Base-by-base conservation (phyloP, 2,888 invertebrate genomes). In the Polyommatus iphigenia region DNA sequence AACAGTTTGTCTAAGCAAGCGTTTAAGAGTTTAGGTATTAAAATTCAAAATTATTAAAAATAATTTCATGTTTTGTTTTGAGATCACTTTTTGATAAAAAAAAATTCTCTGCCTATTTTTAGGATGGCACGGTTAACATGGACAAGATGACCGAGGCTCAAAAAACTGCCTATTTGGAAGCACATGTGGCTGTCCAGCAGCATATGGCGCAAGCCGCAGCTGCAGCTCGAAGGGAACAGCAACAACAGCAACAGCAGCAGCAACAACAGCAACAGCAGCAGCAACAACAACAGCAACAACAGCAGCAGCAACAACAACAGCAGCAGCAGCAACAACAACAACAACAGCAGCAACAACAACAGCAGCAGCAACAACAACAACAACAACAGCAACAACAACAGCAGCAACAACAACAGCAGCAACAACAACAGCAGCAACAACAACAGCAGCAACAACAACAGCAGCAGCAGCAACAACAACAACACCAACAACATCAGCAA, bases 81-180 rank as follows among this genome's bases (percentile, higher is more conserved):
- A 20, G 15, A 20, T 20, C 20, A 20, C 50, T 59, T 8, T 54
- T 72, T 57, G 29, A 73, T 76, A 29, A 54, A 3, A 15, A 15
- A 5, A 5, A n/a, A n/a, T n/a, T 54, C 8, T 72, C 24, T 73
- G 36, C 36, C 50, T 80, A 57, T 79, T 79, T 78, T 77, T 84
- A 96, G 96, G 95, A 95, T 89, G 95, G 95, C 82, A 95, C 95
- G 80, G 95, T 95, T 82, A 96, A 96, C 85, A 96, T 96, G 95
- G 96, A 96, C 85, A 96, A 96, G 89, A 96, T 97, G 96, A 96
- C 95, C 83, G 96, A 95, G 90, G 96, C 95, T 83, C 96, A 96
- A 88, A 96, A 96, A 89, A 96, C 96, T 81, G 96, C 96, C 78
- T 97, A 97, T 86, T 91, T 96, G 82, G 96, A 97, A 89, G 96